Evolutionary conservation across 2,113 vertebrate species (phyloP), one percentile per base, ranked within the genome.

Genomic region (Perca schrenkii): DNA sequence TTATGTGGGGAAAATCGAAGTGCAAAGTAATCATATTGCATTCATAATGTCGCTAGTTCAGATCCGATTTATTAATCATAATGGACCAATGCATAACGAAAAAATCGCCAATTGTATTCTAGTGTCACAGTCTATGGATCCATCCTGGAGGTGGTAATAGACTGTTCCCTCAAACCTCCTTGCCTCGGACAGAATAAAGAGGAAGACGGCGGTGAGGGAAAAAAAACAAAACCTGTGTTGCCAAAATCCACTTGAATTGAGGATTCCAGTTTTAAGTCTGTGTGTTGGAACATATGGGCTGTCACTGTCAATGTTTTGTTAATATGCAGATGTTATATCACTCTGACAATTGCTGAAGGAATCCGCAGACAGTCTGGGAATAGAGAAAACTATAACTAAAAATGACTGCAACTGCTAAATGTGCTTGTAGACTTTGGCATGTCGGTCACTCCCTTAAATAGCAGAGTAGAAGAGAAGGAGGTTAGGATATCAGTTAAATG

Each of bases 361-460:
- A 58, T 22, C 57, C 6, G 6, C 19, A 57, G 21, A 22, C 17
- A 19, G 15, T 58, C 3, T 31, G 46, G 31, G 43, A 74, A 56
- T 15, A 74, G 17, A 19, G 3, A 31, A 70, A 57, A 57, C 3
- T 58, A 6, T 31, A 56, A 25, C 47, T 57, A 4, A 25, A 82
- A 47, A 15, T 58, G 13, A 22, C 36, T 50, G 54, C 6, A 86
- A 80, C 67, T 87, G 31, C 31, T 47, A 43, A 57, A 77, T 77
- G 66, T 74, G 69, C 40, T 50, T 56, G 14, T n/a, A 22, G 68
- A 84, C 70, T 86, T 82, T 72, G 54, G 46, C 71, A 53, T 70
- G 60, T 52, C 25, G n/a, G 71, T 83, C 73, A 65, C 89, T 92
- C 87, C 87, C 87, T 82, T 74, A 61, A 78, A 73, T 43, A 90